Evolutionary conservation across 2,888 invertebrate genomes (phyloP).

Genomic region (Mongoloraphidia duomilia): DNA sequence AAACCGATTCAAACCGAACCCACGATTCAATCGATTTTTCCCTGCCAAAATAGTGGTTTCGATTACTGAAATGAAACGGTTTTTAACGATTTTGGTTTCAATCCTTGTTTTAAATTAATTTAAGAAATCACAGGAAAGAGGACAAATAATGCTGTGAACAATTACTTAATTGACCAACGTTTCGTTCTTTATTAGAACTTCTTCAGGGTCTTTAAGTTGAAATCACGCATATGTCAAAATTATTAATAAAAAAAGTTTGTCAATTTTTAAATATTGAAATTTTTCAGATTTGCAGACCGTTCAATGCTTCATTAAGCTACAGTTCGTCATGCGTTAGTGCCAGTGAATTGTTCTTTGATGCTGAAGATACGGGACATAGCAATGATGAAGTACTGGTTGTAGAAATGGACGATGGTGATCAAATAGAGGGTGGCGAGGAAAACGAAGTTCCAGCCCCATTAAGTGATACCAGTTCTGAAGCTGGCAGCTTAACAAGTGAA

Average conservation of each 20-base stretch:
- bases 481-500: slow-evolving; percentile 49
- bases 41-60: background rate
- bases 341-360: slow-evolving; percentile 71
- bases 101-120: background rate
- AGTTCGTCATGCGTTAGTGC: slow-evolving; percentile 63
- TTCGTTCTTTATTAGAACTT: too few species aligned
- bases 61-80: background rate
- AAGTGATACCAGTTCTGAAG: slow-evolving; percentile 58
- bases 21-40: background rate
- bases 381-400: slow-evolving; percentile 12
- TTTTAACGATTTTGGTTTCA: background rate
- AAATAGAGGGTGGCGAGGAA: slow-evolving; percentile 25
- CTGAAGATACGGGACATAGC: slow-evolving; percentile 40
- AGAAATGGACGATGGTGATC: slow-evolving; percentile 10
- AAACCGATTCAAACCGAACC: too few species aligned
- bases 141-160: too few species aligned
- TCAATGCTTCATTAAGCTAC: slow-evolving; percentile 53
- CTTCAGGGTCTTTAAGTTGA: too few species aligned
- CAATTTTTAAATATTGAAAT: background rate
- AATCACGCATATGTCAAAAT: too few species aligned
- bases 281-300: slow-evolving; percentile 34
- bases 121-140: too few species aligned
- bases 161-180: too few species aligned
- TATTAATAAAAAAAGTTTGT: too few species aligned
- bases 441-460: slow-evolving; percentile 24